Evolutionary conservation across 2,113 vertebrate species (phyloP), one percentile per base, ranked within the genome.

Genomic region (Oxyruncus cristatus): DNA sequence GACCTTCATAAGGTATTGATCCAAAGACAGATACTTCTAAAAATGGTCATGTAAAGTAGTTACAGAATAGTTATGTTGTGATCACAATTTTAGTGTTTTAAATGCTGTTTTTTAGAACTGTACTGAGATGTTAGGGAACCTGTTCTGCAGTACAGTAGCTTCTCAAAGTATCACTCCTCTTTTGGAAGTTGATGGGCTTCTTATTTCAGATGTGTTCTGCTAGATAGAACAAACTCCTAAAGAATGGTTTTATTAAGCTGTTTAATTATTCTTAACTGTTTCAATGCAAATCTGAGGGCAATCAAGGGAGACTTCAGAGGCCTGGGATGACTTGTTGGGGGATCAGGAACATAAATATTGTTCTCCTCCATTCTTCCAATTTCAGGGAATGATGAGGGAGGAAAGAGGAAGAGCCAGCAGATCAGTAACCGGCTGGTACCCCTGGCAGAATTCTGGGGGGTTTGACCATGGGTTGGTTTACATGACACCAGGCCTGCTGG

Each of bases 1-100:
- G 99, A 99, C 4, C 96, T 99, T 37, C 99, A 99, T 97, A 99
- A 99, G 99, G 99, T 99, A 98, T 13, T 71, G 71, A 66, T 52
- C 37, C 27, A 46, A 77, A 87, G 15, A 79, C 0, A 49, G 22
- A 53, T 14, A 14, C 1, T 0, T 70, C 35, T 67, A 2, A 15
- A 70, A 88, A 59, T 50, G 5, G 2, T 74, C 11, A 5, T 19
- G 8, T 50, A 35, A 76, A 76, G 39, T 55, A 61, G 18, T 47
- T 74, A 4, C 12, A 46, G 28, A 50, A 27, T 41, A 68, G 24
- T 68, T 85, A 13, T 3, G 3, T 47, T 73, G 39, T 44, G 44
- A 33, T 49, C 75, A 9, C 41, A 14, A 3, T 65, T 67, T 26
- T 32, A 67, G 16, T 49, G 44, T 46, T 96, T 61, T n/a, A 68